These are phyloP conservation scores for Pachypanchax playfairii DNA, from an alignment of 2,113 vertebrate species.

Conservation along the genomic window DNA sequence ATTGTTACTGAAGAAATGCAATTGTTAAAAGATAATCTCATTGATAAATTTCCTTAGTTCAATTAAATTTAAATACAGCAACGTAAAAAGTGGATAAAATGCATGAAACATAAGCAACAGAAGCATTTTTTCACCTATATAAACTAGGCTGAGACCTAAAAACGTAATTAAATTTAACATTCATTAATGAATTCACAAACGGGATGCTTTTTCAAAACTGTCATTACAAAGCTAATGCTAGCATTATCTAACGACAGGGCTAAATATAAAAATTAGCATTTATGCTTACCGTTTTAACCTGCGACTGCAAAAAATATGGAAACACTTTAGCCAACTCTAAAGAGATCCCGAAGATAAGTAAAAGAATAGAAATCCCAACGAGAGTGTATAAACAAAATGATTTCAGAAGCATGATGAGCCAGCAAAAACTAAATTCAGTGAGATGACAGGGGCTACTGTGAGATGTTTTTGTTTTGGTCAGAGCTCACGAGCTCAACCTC, in stretches of 20 bases:
- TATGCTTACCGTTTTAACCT: constrained; percentile 71
- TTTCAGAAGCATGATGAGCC: constrained; percentile 54
- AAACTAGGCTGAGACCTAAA: no score
- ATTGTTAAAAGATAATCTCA: no score
- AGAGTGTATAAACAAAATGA: constrained; percentile 68
- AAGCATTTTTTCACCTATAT: no score
- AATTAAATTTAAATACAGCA: neutral
- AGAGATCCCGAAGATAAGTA: constrained; percentile 72
- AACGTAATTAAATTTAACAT: no score
- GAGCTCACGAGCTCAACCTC: neutral
- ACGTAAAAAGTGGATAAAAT: neutral
- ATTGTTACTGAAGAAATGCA: no score
- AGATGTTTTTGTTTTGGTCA: constrained; percentile 58
- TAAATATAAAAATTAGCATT: neutral
- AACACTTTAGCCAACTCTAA: constrained; percentile 72
- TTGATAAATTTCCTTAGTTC: no score
- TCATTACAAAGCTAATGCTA: neutral
- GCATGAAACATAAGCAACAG: neutral
- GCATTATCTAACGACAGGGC: neutral
- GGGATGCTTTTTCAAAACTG: neutral
- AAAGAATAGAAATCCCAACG: constrained; percentile 66
- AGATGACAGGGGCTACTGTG: neutral
- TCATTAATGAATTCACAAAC: no score
- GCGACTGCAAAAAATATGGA: constrained; percentile 56
- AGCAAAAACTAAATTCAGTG: neutral